Base-by-base conservation (phyloP, 2,113 vertebrate genomes). In the Hippocampus barbouri region DNA sequence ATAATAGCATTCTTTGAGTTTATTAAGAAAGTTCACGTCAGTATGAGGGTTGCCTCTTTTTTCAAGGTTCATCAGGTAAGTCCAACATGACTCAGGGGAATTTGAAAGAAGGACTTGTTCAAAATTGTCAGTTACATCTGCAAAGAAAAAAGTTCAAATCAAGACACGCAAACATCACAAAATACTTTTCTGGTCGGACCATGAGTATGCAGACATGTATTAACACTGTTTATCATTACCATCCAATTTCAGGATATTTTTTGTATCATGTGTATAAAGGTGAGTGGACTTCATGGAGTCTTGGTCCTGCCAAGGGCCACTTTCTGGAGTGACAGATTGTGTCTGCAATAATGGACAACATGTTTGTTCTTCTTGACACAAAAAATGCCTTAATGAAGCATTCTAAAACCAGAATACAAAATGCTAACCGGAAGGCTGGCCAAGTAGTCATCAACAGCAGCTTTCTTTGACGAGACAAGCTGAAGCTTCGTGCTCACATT, bases 1-100 rank as follows among this genome's bases (percentile, higher is more conserved):
- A 65, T 93, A 94, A 60, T 97, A 99, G 72, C 87, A 93, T 80
- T 95, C 92, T 79, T 96, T 94, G 34, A 99, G 89, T 76, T 93
- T 95, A 60, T 94, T 94, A 30, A 95, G 90, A 25, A 96, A 84
- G 69, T 75, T 69, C 25, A 77, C 53, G 73, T 97, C 94, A 69
- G 86, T 93, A 79, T 92, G 89, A 68, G 93, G 95, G 75, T 90
- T 59, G 40, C 94, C 93, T 38, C 86, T 94, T 86, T 93, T 96
- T 86, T 98, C 97, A 51, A 97, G 75, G 70, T 91, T 94, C 57
- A 87, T 87, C 66, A 99, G 91, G 81, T 93, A 95, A 56, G 81
- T 77, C 73, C 93, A 89, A 91, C 96, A 99, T 0, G 94, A 91
- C 87, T 98, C 95, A 0, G 95, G 95, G 69, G 91, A 95, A 71